Conservation (phyloP, 1,140 invertebrate species). For the Tetragnatha versicolor region DNA sequence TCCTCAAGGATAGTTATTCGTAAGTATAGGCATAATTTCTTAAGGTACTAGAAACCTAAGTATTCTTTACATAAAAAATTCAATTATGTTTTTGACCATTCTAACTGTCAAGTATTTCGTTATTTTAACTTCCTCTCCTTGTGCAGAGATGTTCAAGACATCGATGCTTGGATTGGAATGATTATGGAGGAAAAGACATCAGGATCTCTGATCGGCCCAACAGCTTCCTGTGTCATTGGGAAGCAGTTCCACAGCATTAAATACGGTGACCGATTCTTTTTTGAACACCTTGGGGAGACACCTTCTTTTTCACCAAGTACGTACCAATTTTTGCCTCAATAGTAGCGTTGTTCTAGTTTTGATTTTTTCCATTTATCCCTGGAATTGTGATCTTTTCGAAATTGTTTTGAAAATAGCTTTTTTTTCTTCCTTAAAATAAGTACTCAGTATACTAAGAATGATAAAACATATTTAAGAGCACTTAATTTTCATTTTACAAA, state of each 20-base stretch:
- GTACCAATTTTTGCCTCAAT: not conserved
- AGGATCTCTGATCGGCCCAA: conserved; percentile 68
- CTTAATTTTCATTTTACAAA: too few relatives aligned
- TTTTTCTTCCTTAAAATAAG: not conserved
- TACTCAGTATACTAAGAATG: not conserved
- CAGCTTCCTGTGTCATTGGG: conserved; percentile 68
- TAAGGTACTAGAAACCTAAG: too few relatives aligned
- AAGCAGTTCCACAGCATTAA: conserved; percentile 66
- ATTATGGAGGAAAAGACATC: conserved; percentile 59
- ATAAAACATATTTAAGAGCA: not conserved
- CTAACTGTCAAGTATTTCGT: too few relatives aligned
- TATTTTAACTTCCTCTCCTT: conserved; percentile 52
- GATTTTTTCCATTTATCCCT: not conserved
- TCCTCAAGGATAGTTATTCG: not conserved
- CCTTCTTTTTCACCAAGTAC: conserved; percentile 74
- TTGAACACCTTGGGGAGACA: conserved; percentile 78
- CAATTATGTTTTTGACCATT: too few relatives aligned
- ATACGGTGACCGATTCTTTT: conserved; percentile 75
- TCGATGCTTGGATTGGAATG: conserved; percentile 63
- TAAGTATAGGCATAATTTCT: too few relatives aligned
- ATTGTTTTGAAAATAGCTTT: not conserved
- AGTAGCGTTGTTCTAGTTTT: conserved; percentile 56
- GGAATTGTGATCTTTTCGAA: not conserved
- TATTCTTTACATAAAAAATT: too few relatives aligned
- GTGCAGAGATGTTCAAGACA: conserved; percentile 60